phyloP scores from a whole-genome alignment of 1,140 invertebrate genomes.

The Cydia strobilella region DNA sequence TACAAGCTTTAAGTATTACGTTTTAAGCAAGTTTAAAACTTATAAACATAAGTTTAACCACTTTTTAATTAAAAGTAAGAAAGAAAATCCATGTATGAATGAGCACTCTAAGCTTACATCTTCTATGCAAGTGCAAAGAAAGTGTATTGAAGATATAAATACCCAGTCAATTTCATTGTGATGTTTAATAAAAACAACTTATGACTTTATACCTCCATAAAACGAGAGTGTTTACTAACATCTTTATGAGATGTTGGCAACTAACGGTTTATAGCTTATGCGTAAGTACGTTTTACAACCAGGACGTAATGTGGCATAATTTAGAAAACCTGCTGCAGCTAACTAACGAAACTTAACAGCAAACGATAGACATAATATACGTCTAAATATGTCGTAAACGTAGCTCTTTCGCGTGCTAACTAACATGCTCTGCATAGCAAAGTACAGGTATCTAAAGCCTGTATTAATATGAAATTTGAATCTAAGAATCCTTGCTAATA shows the following conservation, averaged over 20 bases:
- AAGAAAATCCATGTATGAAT: no score
- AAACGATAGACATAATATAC: not conserved
- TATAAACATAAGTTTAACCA: no score
- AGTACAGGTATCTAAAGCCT: no score
- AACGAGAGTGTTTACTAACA: conserved; percentile 1
- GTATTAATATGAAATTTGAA: no score
- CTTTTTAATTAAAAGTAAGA: no score
- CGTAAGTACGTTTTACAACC: not conserved
- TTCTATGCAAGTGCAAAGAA: not conserved
- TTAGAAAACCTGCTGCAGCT: not conserved
- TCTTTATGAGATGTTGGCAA: not conserved
- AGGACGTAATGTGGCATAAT: not conserved
- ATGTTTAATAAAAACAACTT: not conserved
- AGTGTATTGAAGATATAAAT: not conserved
- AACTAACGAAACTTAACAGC: not conserved
- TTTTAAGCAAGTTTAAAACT: no score
- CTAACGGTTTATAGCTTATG: not conserved
- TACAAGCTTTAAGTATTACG: no score
- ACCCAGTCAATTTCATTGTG: not conserved
- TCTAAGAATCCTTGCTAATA: no score
- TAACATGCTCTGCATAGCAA: not conserved
- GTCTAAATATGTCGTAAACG: no score
- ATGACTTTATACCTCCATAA: not conserved
- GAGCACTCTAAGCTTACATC: no score
- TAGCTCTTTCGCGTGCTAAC: not conserved